Evolutionary conservation across 2,797 vertebrate species (phyloP).

Genomic region (Rhadinocentrus ornatus): DNA sequence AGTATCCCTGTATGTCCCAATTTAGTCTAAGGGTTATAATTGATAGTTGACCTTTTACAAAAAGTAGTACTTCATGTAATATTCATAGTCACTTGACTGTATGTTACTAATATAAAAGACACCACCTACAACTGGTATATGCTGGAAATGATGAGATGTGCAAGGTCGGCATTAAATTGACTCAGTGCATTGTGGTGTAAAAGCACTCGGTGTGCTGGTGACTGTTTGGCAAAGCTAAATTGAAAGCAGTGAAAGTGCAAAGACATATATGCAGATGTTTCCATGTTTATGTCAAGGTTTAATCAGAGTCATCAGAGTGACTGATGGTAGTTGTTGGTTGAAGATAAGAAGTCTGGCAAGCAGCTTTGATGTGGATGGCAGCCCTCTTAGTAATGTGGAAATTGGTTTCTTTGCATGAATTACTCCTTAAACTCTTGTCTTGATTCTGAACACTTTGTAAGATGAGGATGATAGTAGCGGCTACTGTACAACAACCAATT

Average conservation of each 20-base stretch:
- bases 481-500: slow-evolving; percentile 35
- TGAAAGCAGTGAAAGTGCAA: slow-evolving; percentile 33
- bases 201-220: slow-evolving; percentile 8
- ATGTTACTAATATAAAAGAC: not conserved
- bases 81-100: not conserved
- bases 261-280: slow-evolving; percentile 38
- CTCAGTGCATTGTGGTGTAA: slow-evolving; percentile 15
- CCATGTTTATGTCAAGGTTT: slow-evolving; percentile 45
- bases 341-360: slow-evolving; percentile 57
- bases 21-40: not conserved
- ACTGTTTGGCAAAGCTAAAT: slow-evolving; percentile 17
- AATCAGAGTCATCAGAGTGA: slow-evolving; percentile 48
- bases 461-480: slow-evolving; percentile 16
- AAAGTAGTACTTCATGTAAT: not conserved
- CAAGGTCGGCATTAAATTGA: slow-evolving; percentile 17
- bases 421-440: slow-evolving; percentile 39
- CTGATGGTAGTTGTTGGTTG: slow-evolving; percentile 54
- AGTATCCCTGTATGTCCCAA: too few species aligned
- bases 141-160: not conserved
- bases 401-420: slow-evolving; percentile 52
- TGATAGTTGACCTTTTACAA: not conserved
- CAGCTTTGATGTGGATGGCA: slow-evolving; percentile 58
- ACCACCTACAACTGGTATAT: not conserved
- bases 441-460: slow-evolving; percentile 43
- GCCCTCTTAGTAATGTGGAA: slow-evolving; percentile 45